These are phyloP conservation scores for Dasypus novemcinctus DNA, from an alignment of 2,113 vertebrate genomes.

Conservation along the genomic window DNA sequence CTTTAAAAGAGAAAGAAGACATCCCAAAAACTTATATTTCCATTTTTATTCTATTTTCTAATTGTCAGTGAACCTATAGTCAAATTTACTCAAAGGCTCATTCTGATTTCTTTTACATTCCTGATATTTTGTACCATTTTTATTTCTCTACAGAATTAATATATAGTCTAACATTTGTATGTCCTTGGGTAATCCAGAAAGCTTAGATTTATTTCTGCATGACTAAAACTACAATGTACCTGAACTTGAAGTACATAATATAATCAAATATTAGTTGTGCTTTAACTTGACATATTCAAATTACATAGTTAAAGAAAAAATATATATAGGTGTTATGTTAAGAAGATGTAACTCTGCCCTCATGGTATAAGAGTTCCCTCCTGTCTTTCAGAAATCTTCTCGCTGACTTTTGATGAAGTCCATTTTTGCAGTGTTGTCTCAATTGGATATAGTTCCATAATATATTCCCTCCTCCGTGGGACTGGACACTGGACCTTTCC, in stretches of 20 bases:
- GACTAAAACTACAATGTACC: background rate
- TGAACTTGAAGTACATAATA: background rate
- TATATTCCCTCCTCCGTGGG: too few species aligned
- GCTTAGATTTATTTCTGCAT: background rate
- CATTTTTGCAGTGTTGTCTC: too few species aligned
- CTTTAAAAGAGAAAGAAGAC: background rate
- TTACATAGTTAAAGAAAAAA: background rate
- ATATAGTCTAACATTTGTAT: background rate
- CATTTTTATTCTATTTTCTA: background rate
- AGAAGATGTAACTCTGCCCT: background rate
- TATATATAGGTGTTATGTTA: background rate
- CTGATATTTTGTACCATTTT: background rate
- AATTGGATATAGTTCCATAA: too few species aligned
- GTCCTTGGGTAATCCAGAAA: background rate
- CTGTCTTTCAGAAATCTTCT: too few species aligned
- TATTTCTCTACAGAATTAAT: background rate
- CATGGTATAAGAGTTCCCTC: background rate
- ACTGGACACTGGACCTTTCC: too few species aligned
- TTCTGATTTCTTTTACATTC: background rate
- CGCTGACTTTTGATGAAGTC: too few species aligned
- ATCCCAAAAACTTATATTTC: background rate
- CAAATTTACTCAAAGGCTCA: background rate
- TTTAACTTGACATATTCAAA: background rate
- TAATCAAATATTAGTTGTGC: background rate
- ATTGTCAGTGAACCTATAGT: background rate